phyloP scores from a whole-genome alignment of 2,888 invertebrate species.

The Aphidoletes aphidimyza region DNA sequence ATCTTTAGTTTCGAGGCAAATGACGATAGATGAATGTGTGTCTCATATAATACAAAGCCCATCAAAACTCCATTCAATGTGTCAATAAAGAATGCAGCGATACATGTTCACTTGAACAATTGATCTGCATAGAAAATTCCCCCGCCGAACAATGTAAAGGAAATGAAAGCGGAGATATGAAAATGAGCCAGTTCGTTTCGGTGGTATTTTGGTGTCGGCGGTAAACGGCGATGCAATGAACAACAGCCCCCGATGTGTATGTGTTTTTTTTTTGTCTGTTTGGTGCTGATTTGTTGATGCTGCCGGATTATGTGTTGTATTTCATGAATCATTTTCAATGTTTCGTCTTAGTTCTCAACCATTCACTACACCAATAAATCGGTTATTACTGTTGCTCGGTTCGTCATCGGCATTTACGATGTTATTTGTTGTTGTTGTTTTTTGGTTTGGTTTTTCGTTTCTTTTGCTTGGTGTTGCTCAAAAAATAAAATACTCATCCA shows the following conservation, averaged over 20 bases:
- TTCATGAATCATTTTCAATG: too few species aligned
- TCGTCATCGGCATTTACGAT: neutral
- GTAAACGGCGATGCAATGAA: neutral
- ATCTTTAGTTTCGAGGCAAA: neutral
- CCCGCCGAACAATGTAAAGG: slow-evolving; percentile 5
- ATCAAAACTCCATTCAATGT: slow-evolving; percentile 23
- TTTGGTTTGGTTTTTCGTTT: too few species aligned
- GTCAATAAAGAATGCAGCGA: neutral
- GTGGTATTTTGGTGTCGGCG: slow-evolving; percentile 26
- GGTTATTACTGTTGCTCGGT: neutral
- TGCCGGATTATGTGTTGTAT: too few species aligned
- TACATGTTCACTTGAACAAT: neutral
- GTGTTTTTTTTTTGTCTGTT: neutral
- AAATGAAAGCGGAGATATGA: slow-evolving; percentile 36
- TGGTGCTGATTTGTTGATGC: too few species aligned
- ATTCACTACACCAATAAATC: too few species aligned
- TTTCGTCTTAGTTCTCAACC: too few species aligned
- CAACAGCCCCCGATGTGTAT: neutral
- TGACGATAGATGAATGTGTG: neutral
- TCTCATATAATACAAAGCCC: neutral
- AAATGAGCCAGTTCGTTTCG: slow-evolving; percentile 15
- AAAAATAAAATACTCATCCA: too few species aligned
- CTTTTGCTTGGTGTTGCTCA: neutral
- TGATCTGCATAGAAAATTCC: too few species aligned
- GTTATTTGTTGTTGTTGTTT: neutral